phyloP scores from a whole-genome alignment of 2,113 vertebrate genomes.

The Aplodontia rufa region DNA sequence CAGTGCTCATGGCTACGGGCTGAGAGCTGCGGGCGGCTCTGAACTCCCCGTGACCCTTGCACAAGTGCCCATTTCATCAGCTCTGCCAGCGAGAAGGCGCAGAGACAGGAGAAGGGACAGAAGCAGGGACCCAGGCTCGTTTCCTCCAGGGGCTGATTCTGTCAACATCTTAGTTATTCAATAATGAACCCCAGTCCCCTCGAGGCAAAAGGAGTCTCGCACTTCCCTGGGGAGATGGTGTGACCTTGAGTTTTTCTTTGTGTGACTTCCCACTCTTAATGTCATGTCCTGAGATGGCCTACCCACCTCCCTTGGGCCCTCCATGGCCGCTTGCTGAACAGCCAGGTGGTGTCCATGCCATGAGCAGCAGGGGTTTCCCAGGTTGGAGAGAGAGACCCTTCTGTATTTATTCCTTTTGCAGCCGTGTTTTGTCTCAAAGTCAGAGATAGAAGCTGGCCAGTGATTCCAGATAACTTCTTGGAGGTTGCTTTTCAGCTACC shows the following conservation, averaged over 20 bases:
- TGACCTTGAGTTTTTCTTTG: not conserved
- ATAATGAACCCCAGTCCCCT: not conserved
- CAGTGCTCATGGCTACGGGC: not conserved
- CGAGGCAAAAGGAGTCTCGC: rapidly evolving
- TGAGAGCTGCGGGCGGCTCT: not conserved
- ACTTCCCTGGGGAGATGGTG: rapidly evolving
- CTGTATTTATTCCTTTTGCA: not conserved
- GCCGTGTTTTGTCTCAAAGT: not conserved
- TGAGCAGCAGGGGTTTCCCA: rapidly evolving
- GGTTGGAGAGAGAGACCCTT: not conserved
- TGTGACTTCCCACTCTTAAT: not conserved
- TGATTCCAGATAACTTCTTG: not conserved
- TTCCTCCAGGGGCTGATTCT: not conserved
- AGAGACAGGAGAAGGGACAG: rapidly evolving
- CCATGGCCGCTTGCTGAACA: rapidly evolving
- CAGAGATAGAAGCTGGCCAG: not conserved
- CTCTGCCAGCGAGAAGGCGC: not conserved
- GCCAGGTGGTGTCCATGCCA: too few relatives aligned
- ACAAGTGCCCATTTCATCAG: not conserved
- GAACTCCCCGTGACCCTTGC: constrained; percentile 18
- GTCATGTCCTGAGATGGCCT: not conserved
- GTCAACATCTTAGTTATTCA: not conserved
- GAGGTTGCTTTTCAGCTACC: not conserved
- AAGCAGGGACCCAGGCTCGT: not conserved
- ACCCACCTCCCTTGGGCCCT: rapidly evolving